Evolutionary conservation across 2,113 vertebrate genomes (phyloP), one percentile per base, ranked within the genome.

Genomic region (Azemiops feae): DNA sequence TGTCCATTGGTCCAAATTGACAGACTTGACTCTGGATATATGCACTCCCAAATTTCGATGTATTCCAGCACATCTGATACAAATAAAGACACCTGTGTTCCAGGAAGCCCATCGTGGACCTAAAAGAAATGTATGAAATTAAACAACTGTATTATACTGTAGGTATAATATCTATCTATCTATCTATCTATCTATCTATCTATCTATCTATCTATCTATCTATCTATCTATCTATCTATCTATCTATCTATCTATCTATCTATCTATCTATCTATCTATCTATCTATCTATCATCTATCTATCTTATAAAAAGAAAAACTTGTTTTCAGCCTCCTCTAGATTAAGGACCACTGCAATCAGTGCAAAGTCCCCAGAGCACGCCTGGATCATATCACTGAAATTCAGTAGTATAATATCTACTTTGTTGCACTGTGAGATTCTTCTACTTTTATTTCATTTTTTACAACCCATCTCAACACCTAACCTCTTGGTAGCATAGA

Each of bases 31-130:
- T 91, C 99, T 98, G 96, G 99, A 99, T 98, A 99, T 99, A 98
- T 99, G 99, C 95, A 99, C 99, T 0, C 99, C 99, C 96, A 99
- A 98, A 97, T 99, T 99, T 93, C 99, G 98, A 97, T 99, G 99
- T 97, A 99, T 99, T 94, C 99, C 99, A 91, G 99, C 99, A 96
- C 99, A 99, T 97, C 99, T 98, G 97, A 99, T 99, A 94, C 99
- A 99, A 98, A 99, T 99, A 98, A 99, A 99, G 92, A 99, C 99
- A 58, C 99, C 99, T 1, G 99, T 98, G 96, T 99, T 99, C 99
- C 99, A 99, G 93, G 99, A 99, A 23, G 99, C 99, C 99, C 99
- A 99, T 96, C 99, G 98, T 94, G 99, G 99, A 97, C 99, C 99
- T 99, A 96, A 94, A 9, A 91, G 11, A 92, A 89, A 96, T 85